These are phyloP conservation scores for Arctia plantaginis DNA, from an alignment of 2,888 invertebrate species.

Conservation along the genomic window DNA sequence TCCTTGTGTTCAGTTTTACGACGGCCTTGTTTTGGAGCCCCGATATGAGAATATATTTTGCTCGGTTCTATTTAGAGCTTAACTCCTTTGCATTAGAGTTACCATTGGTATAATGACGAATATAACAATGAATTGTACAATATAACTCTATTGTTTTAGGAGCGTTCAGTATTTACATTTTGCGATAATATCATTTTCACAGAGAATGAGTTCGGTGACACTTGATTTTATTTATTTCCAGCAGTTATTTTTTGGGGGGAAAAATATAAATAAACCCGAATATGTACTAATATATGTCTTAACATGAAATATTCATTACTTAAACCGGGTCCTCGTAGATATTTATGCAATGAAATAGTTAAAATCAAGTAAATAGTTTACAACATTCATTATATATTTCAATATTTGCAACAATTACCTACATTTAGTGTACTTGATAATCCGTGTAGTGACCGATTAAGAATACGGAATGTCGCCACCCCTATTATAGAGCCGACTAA, in stretches of 20 bases:
- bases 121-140: slow-evolving; percentile 58
- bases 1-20: slow-evolving; percentile 44
- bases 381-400: background rate
- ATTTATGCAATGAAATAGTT: background rate
- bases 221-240: background rate
- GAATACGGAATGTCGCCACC: no score
- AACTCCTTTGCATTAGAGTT: slow-evolving; percentile 57
- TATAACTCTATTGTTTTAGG: slow-evolving; percentile 55
- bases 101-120: slow-evolving; percentile 47
- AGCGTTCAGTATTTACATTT: slow-evolving; percentile 58
- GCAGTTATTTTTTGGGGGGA: background rate
- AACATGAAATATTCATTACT: background rate
- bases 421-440: no score
- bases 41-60: slow-evolving; percentile 57
- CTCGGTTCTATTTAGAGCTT: slow-evolving; percentile 57
- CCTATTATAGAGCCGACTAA: no score
- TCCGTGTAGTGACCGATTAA: no score
- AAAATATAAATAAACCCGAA: background rate
- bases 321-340: background rate
- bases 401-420: no score
- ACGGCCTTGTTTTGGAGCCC: slow-evolving; percentile 67
- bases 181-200: slow-evolving; percentile 16
- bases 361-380: background rate
- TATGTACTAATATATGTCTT: background rate
- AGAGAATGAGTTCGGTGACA: background rate